Conservation (phyloP, 2,113 vertebrate species). For the Laterallus jamaicensis region DNA sequence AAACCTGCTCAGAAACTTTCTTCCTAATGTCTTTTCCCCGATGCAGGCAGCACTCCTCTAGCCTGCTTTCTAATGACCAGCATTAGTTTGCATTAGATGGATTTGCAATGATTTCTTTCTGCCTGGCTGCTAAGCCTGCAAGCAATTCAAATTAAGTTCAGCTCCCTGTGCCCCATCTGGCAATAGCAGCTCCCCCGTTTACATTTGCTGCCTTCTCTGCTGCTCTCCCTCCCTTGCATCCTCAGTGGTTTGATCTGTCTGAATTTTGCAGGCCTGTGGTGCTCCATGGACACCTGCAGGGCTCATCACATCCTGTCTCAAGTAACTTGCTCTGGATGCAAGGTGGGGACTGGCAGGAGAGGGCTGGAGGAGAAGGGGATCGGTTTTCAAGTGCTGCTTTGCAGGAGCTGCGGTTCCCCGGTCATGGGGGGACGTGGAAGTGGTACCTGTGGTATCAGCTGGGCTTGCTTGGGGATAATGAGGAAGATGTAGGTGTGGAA, state of each 20-base stretch:
- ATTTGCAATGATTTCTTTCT: constrained; percentile 55
- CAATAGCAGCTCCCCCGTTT: neutral
- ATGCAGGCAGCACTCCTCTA: neutral
- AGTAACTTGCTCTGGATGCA: neutral
- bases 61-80: constrained; percentile 50
- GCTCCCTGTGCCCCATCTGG: constrained; percentile 53
- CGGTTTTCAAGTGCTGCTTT: neutral
- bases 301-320: neutral
- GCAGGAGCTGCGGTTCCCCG: neutral
- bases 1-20: constrained; percentile 43
- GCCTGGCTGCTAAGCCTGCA: constrained; percentile 59
- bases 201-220: neutral
- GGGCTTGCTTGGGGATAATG: accelerated
- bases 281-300: neutral
- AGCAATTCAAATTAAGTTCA: constrained; percentile 37
- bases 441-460: neutral
- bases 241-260: accelerated
- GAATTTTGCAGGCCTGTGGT: neutral
- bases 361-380: neutral
- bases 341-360: neutral
- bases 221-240: neutral
- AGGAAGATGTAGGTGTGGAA: neutral
- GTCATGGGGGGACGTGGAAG: no score
- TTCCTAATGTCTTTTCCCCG: neutral
- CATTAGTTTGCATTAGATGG: constrained; percentile 67